These are phyloP conservation scores for Oceanodroma tethys DNA, from an alignment of 2,113 vertebrate genomes.

Conservation along the genomic window DNA sequence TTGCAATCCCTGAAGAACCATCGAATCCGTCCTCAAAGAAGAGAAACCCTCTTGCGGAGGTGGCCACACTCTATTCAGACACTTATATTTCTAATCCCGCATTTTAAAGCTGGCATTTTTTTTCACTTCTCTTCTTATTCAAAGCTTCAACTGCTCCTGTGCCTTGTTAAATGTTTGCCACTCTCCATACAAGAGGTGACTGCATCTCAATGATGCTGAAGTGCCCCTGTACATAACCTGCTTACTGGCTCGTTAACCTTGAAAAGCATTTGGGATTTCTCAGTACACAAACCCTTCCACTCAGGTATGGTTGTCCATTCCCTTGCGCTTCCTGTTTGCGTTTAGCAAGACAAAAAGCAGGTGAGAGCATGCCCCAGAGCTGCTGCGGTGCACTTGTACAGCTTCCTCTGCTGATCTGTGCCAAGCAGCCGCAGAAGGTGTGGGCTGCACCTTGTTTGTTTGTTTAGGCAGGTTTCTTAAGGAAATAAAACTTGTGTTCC, in stretches of 20 bases:
- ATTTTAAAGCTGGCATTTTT: background rate
- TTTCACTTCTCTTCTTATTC: background rate
- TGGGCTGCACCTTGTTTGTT: background rate
- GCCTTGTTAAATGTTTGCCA: background rate
- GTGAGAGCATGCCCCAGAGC: background rate
- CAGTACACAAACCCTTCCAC: background rate
- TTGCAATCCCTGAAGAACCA: background rate
- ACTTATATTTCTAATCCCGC: background rate
- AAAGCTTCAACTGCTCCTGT: background rate
- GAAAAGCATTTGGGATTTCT: slow-evolving; percentile 25
- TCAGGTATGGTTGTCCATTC: background rate
- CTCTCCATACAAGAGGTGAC: background rate
- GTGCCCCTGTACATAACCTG: background rate
- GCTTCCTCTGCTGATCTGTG: background rate
- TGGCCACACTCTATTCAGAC: background rate
- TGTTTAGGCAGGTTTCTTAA: background rate
- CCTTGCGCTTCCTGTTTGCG: background rate
- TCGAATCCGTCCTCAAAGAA: background rate
- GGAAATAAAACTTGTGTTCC: background rate
- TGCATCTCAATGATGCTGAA: slow-evolving; percentile 31
- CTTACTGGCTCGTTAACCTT: background rate
- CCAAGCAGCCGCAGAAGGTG: background rate
- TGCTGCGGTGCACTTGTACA: background rate
- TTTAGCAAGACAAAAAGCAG: slow-evolving; percentile 33
- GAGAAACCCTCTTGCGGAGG: background rate